Base-by-base conservation (phyloP, 2,888 invertebrate species). In the Drosophila hamatofila region DNA sequence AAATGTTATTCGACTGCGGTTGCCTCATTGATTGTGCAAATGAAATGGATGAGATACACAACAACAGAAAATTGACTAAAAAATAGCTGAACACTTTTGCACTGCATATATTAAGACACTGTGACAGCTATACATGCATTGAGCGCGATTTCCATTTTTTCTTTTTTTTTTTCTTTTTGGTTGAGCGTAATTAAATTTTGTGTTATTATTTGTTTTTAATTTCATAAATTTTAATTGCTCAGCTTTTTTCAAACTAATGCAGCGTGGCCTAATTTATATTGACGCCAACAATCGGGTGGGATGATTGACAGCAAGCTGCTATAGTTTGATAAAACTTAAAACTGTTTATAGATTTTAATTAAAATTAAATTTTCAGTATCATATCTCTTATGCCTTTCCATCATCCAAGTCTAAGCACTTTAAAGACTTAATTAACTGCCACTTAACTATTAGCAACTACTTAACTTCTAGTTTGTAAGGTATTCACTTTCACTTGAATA, bases 151-250 rank as follows among this genome's bases (percentile, higher is more conserved):
- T 46, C 5, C n/a, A 25, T 25, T 21, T 11, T n/a, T n/a, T 30
- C 3, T 18, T 39, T 18, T 21, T 51, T 23, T 7, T 44, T 1
- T 14, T 8, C 33, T 25, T 41, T 33, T 23, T 67, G 54, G 55
- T 60, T 64, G 35, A 51, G 65, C 75, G 52, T 75, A 80, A 80
- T 81, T 81, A 63, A 71, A 76, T 64, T 80, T 58, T 68, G n/a
- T 65, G 65, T 57, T 71, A 62, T 72, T 86, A 75, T 86, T 86
- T 86, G 87, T 18, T 86, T 87, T 86, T 71, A 83, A 81, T 87
- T 83, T 83, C 51, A 51, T 52, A 71, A 71, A 62, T 86, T 80
- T 83, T 81, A 83, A 81, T 72, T 73, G 81, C 66, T 12, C 14
- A 39, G 55, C 35, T 25, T 35, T 25, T 35, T 46, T 33, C 21